phyloP scores from a whole-genome alignment of 2,797 vertebrate species.

The Tiaroga cobitis region DNA sequence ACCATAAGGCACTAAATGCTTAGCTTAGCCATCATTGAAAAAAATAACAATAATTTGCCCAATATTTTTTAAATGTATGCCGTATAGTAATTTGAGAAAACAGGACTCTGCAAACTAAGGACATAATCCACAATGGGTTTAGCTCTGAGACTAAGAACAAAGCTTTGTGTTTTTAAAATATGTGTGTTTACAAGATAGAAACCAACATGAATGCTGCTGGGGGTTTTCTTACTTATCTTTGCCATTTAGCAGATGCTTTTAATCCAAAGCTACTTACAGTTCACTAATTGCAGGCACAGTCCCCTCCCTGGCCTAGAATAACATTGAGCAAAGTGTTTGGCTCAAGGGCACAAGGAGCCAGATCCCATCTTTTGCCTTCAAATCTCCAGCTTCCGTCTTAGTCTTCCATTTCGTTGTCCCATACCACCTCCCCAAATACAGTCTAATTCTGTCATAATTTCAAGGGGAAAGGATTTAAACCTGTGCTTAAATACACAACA shows the following conservation, averaged over 20 bases:
- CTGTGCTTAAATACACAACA: background rate
- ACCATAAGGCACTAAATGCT: too few species aligned
- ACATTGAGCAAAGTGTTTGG: constrained; percentile 38
- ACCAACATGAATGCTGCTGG: constrained; percentile 37
- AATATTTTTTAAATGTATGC: background rate
- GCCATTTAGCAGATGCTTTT: constrained; percentile 50
- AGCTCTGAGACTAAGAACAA: constrained; percentile 31
- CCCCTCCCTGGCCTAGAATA: constrained; percentile 22
- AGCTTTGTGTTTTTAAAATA: constrained; percentile 42
- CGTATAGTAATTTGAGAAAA: background rate
- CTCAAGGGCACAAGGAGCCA: constrained; percentile 19
- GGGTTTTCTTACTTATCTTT: constrained; percentile 42
- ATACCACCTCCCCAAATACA: background rate
- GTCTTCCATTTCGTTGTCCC: background rate
- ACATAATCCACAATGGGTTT: background rate
- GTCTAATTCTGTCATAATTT: background rate
- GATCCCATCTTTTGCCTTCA: constrained; percentile 15
- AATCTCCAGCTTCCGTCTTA: constrained; percentile 4
- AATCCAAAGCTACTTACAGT: constrained; percentile 45
- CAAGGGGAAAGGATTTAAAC: background rate
- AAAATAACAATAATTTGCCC: too few species aligned
- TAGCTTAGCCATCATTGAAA: too few species aligned
- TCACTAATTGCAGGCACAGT: constrained; percentile 39
- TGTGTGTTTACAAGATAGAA: constrained; percentile 23
- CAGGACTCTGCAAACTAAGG: background rate